phyloP scores from a whole-genome alignment of 2,888 invertebrate species.

The Hemithea aestivaria region DNA sequence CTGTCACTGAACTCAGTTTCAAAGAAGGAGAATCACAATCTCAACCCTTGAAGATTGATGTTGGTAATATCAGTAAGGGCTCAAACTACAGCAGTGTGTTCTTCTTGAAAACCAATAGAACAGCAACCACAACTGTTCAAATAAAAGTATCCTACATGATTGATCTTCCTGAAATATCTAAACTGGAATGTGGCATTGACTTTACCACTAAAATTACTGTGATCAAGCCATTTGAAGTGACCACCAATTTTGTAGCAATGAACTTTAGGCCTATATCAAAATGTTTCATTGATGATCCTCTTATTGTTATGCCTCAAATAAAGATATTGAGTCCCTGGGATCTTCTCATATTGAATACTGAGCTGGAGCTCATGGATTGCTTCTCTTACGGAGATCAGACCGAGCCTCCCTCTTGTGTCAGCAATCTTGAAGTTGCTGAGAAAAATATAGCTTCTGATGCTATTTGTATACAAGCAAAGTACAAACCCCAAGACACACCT shows the following conservation, averaged over 20 bases:
- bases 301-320: constrained; percentile 84
- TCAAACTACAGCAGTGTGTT: constrained; percentile 63
- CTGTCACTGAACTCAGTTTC: constrained; percentile 61
- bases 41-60: constrained; percentile 59
- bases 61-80: constrained; percentile 58
- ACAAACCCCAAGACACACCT: constrained; percentile 63
- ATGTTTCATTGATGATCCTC: constrained; percentile 83
- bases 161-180: constrained; percentile 58
- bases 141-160: constrained; percentile 80
- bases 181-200: constrained; percentile 79
- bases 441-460: constrained; percentile 67
- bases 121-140: constrained; percentile 79
- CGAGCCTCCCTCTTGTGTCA: constrained; percentile 57
- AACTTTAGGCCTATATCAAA: constrained; percentile 82
- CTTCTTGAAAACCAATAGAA: constrained; percentile 81
- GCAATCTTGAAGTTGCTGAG: constrained; percentile 59
- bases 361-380: constrained; percentile 80
- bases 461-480: constrained; percentile 60
- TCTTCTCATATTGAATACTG: constrained; percentile 81
- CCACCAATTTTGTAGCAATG: constrained; percentile 82
- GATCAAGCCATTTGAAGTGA: constrained; percentile 84
- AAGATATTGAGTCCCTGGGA: constrained; percentile 85
- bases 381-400: constrained; percentile 51
- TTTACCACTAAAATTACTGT: constrained; percentile 80
- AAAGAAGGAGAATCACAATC: constrained; percentile 54